These are phyloP conservation scores for Chromis chromis DNA, from an alignment of 2,797 vertebrate species.

Conservation along the genomic window DNA sequence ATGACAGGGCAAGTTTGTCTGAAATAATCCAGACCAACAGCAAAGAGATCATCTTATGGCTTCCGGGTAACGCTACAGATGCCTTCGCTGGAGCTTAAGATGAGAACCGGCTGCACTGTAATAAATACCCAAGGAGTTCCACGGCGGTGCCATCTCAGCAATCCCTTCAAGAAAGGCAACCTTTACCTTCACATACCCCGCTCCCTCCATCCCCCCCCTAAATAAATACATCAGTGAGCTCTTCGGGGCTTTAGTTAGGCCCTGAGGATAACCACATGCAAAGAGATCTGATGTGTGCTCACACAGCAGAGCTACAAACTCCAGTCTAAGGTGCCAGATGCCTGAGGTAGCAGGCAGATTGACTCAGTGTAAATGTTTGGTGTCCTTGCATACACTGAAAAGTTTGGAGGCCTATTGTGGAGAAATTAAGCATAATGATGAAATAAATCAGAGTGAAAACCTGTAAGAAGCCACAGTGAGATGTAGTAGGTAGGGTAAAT, in stretches of 20 bases:
- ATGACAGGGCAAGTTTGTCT: slow-evolving; percentile 37
- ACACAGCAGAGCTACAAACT: slow-evolving; percentile 60
- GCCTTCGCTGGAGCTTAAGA: slow-evolving; percentile 65
- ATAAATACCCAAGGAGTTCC: slow-evolving; percentile 62
- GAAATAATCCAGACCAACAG: slow-evolving; percentile 67
- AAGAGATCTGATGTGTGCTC: slow-evolving; percentile 67
- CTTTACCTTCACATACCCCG: slow-evolving; percentile 72
- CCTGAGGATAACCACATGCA: slow-evolving; percentile 70
- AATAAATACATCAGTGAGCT: slow-evolving; percentile 77
- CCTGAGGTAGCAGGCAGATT: slow-evolving; percentile 57
- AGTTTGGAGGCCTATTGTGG: slow-evolving; percentile 37
- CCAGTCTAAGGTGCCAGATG: slow-evolving; percentile 39
- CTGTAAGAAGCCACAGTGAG: not conserved
- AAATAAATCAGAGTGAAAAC: slow-evolving; percentile 20
- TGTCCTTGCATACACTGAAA: slow-evolving; percentile 56
- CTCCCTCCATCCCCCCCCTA: slow-evolving; percentile 20
- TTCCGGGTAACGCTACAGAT: slow-evolving; percentile 55
- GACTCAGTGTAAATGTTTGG: slow-evolving; percentile 31
- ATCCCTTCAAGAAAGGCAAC: slow-evolving; percentile 56
- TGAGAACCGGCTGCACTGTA: slow-evolving; percentile 44
- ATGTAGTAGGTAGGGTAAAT: not conserved
- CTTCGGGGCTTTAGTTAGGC: slow-evolving; percentile 66
- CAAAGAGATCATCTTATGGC: slow-evolving; percentile 62
- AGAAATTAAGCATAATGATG: slow-evolving; percentile 39
- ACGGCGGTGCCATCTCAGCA: slow-evolving; percentile 66